Base-by-base conservation (phyloP, 2,113 vertebrate genomes). In the Beaufortia kweichowensis region DNA sequence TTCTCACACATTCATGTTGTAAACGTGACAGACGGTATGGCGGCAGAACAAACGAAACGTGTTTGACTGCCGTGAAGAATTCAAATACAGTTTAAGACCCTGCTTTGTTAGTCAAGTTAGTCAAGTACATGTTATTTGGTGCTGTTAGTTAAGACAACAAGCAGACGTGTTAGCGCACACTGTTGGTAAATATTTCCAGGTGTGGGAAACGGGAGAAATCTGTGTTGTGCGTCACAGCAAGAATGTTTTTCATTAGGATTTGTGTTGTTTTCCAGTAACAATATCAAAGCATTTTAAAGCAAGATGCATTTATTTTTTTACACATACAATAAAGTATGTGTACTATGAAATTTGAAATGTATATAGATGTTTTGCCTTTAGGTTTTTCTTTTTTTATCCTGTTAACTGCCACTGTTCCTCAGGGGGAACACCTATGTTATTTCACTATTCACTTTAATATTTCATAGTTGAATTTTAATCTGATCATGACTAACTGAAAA, bases 161-260 rank as follows among this genome's bases (percentile, higher is more conserved):
- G 7, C 6, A 43, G 10, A 28, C 19, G 11, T 69, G 21, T 23
- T 35, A 10, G 4, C 3, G 8, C 17, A n/a, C 31, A 31, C 11
- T 41, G 11, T 33, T 31, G n/a, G 17, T 64, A 72, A 66, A 72
- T 57, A 60, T 59, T 81, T 23, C 69, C 53, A 59, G 53, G 69
- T 71, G 55, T 59, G 50, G 29, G 55, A 41, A 35, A 39, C 17
- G 33, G 12, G 3, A 59, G 33, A 59, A 71, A 56, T 48, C 17
- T 48, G 43, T 17, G 17, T 1, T 48, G 17, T 48, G 43, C 43
- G 14, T 48, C 43, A 48, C 15, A 17, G 17, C 43, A 48, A 17
- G 17, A 48, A 19, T 17, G 35, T 7, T 39, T 39, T 39, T 39
- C 8, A 39, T 39, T 39, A 39, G 35, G 35, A 39, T 10, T 39